Conservation (phyloP, 2,888 invertebrate genomes). For the Eupithecia tripunctaria region DNA sequence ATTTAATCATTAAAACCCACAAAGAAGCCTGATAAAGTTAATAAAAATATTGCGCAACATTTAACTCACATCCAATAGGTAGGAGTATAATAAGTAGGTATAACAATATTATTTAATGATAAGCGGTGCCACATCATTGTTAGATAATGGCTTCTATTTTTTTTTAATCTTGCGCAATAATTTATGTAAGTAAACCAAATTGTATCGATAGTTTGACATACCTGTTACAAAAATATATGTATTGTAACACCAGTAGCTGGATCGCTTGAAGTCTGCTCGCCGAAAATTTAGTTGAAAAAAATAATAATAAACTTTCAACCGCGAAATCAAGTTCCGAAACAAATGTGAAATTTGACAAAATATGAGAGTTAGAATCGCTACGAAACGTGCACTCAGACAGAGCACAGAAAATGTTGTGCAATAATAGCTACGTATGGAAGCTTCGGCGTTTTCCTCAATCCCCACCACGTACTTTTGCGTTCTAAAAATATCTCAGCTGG, state of each 20-base stretch:
- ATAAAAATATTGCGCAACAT: slow-evolving; percentile 25
- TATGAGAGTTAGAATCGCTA: neutral
- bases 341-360: slow-evolving; percentile 19
- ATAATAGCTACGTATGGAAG: slow-evolving; percentile 56
- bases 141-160: neutral
- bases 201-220: slow-evolving; percentile 42
- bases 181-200: neutral
- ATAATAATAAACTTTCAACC: slow-evolving; percentile 31
- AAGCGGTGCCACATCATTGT: neutral
- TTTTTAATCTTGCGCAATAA: neutral
- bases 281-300: slow-evolving; percentile 48
- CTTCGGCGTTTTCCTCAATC: slow-evolving; percentile 72
- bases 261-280: slow-evolving; percentile 47
- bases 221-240: slow-evolving; percentile 65
- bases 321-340: slow-evolving; percentile 25
- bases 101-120: neutral
- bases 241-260: slow-evolving; percentile 58
- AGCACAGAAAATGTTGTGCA: slow-evolving; percentile 77
- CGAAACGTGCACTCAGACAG: slow-evolving; percentile 60
- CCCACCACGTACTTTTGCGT: slow-evolving; percentile 66
- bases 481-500: slow-evolving; percentile 75
- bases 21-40: neutral
- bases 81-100: neutral
- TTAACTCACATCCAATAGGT: neutral
- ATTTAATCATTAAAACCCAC: neutral